Evolutionary conservation across 2,113 vertebrate species (phyloP).

Genomic region (Pristiophorus japonicus): DNA sequence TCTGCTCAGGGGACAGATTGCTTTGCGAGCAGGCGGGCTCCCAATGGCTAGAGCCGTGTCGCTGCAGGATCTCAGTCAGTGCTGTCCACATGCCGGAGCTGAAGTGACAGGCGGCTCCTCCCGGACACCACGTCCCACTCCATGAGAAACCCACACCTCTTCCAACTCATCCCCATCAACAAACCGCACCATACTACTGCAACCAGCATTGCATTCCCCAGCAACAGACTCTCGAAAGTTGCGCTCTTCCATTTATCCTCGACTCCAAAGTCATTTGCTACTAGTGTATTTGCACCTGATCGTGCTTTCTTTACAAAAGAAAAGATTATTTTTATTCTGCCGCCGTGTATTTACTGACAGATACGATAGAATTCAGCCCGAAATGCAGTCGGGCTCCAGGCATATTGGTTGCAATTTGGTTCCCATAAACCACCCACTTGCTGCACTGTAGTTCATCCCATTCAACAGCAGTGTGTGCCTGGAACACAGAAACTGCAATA

Average conservation of each 20-base stretch:
- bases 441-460: neutral
- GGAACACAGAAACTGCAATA: neutral
- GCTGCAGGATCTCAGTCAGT: neutral
- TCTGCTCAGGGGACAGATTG: constrained; percentile 44
- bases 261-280: neutral
- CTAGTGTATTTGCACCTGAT: neutral
- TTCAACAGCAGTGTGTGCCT: neutral
- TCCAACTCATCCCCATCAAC: neutral
- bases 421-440: neutral
- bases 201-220: neutral
- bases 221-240: neutral
- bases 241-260: neutral
- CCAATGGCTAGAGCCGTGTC: neutral
- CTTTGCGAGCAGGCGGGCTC: constrained; percentile 42
- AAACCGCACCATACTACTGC: neutral
- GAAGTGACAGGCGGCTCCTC: neutral
- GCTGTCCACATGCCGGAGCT: constrained; percentile 4
- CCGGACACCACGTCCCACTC: neutral
- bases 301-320: neutral
- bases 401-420: neutral
- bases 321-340: neutral
- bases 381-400: too few species aligned
- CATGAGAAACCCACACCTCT: neutral
- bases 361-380: neutral
- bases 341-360: neutral